Base-by-base conservation (phyloP, 2,888 invertebrate genomes). In the Polymixis flavicincta region DNA sequence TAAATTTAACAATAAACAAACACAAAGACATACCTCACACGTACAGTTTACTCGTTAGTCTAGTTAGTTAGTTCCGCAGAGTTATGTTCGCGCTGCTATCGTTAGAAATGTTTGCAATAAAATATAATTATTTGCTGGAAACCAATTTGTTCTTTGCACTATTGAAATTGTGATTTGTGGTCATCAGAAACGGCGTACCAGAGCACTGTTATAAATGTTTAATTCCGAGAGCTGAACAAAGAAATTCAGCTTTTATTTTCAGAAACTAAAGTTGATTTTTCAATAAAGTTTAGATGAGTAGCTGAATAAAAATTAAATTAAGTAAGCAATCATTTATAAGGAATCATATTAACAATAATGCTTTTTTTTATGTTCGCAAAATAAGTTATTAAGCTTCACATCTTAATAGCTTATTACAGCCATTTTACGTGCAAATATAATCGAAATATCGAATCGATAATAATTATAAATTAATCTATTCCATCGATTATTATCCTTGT, bases 41-140 rank as follows among this genome's bases (percentile, higher is more conserved):
- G 83, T 80, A 85, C 89, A 86, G 78, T 80, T 85, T 78, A 87
- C 91, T 89, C 85, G 94, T 92, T 89, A 87, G 88, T 92, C 94
- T 89, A 93, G 94, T 94, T 94, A 93, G 93, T 92, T 92, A 93
- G 87, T 86, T 85, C 88, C 78, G 83, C 83, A 92, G 92, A 95
- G 92, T 95, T 95, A 95, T 94, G 94, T 92, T 89, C 91, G 80
- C 85, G 84, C 87, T 90, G 92, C 91, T 95, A 95, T 95, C 96
- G 89, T 84, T 88, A 87, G 91, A 90, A 89, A 89, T 89, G 87
- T 85, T 82, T 86, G 90, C 94, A 91, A 94, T 95, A 95, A 95
- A 95, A 95, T 93, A 95, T 95, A 94, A 95, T 95, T 95, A 94
- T 95, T 95, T 94, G 94, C 92, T 90, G 91, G 92, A 92, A 94